Evolutionary conservation across 2,113 vertebrate species (phyloP).

Genomic region (Vulpes ferrilata): DNA sequence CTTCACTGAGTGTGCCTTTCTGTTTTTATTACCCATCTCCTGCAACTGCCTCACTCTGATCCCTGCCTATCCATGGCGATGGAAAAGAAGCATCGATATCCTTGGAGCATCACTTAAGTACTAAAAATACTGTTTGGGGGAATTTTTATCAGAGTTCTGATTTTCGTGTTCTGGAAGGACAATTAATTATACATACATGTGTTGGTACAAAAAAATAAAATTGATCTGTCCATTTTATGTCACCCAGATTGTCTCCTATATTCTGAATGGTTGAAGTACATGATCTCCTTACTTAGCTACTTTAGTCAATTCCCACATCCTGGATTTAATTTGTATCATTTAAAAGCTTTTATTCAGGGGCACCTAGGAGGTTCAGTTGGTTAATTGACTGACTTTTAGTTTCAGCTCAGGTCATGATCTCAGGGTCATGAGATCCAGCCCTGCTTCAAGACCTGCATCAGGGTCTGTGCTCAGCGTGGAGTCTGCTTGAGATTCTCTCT

Average conservation of each 20-base stretch:
- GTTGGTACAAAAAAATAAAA: conserved; percentile 49
- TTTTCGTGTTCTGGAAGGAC: conserved; percentile 13
- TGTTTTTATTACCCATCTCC: background rate
- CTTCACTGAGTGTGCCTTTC: background rate
- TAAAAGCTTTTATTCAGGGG: conserved; percentile 34
- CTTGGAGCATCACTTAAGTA: background rate
- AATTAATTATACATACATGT: background rate
- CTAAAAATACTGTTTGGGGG: background rate
- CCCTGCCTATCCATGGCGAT: background rate
- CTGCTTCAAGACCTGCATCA: background rate
- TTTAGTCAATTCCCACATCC: conserved; percentile 22
- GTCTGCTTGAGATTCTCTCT: background rate
- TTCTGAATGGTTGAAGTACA: background rate
- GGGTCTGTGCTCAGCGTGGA: background rate
- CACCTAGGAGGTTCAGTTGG: background rate
- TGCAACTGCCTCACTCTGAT: background rate
- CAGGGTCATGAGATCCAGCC: background rate
- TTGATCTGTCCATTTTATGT: background rate
- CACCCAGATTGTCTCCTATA: background rate
- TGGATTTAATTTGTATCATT: conserved; percentile 48
- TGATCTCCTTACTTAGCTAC: background rate
- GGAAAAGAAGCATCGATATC: background rate
- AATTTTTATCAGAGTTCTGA: background rate
- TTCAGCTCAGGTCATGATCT: background rate
- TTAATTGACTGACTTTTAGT: background rate